Evolutionary conservation across 2,888 invertebrate genomes (phyloP), one percentile per base, ranked within the genome.

Genomic region (Andrena haemorrhoa): DNA sequence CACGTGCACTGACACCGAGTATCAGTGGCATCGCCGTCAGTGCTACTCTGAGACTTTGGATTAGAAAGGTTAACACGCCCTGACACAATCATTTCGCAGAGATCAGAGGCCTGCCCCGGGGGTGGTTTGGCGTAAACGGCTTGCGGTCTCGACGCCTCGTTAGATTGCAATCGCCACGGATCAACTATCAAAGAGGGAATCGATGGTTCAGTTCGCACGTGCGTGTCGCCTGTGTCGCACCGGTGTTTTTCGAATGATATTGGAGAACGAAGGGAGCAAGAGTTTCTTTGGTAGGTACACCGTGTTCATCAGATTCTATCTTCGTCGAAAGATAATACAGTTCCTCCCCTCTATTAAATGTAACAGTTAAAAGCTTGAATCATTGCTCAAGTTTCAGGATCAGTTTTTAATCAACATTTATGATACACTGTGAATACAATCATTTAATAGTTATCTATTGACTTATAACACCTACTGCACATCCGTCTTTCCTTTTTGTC

Each of bases 91-190:
- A 91, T 91, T 88, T 89, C 89, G 78, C 84, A 82, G 88, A 92
- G 91, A 92, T 93, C 91, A 91, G 86, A 91, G 91, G 83, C 61
- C 69, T 84, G 85, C 90, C 85, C 89, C 86, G 88, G 91, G 91
- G 90, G 88, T 86, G 64, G 63, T 89, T 92, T 90, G 90, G 90
- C 92, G 91, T 92, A 90, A 92, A 90, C 90, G 90, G 90, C 89
- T 91, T 86, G 82, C 74, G 81, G 87, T 69, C 47, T 65, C 73
- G 79, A 75, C 65, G 75, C 80, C 74, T 82, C 82, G 86, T 82
- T 75, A 79, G 79, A 80, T 85, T 81, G 78, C 82, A 75, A 82
- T 75, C 81, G 61, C 69, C 65, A 76, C 60, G 79, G 86, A 86
- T 84, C 82, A 73, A 68, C 84, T 86, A 75, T 79, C 83, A 78